Conservation (phyloP, 2,113 vertebrate genomes). For the Uropsilus gracilis region DNA sequence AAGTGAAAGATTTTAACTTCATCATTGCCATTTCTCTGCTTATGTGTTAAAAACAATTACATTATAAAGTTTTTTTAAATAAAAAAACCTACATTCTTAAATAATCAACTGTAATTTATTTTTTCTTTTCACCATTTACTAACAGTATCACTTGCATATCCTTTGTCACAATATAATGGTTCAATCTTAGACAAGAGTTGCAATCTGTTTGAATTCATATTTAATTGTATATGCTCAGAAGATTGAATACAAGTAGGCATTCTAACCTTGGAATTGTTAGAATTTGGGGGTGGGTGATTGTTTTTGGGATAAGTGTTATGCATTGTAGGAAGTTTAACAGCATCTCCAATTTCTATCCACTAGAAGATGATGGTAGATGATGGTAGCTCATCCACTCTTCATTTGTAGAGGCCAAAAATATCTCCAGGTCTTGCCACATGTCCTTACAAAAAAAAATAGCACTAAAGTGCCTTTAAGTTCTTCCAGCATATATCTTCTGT, state of each 20-base stretch:
- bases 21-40: not conserved
- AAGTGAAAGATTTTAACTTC: not conserved
- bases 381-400: rapidly evolving
- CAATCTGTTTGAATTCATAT: not conserved
- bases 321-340: not conserved
- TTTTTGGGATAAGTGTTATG: not conserved
- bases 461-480: not conserved
- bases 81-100: not conserved
- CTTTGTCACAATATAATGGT: not conserved
- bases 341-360: not conserved
- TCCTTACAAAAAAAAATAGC: not conserved
- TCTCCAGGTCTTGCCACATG: not conserved
- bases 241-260: not conserved
- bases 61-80: too few relatives aligned
- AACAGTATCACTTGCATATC: not conserved
- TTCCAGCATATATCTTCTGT: not conserved
- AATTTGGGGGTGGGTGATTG: not conserved
- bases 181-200: not conserved
- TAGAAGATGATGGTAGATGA: not conserved
- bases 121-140: not conserved
- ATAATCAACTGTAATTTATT: not conserved
- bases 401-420: not conserved
- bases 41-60: not conserved
- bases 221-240: not conserved
- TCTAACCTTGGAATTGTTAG: not conserved